A percentile compares a stretch with the other conserved stretches of the same genome.
phyloP scores from a whole-genome alignment of 2,797 vertebrate genomes.

The Lophotriccus pileatus region DNA sequence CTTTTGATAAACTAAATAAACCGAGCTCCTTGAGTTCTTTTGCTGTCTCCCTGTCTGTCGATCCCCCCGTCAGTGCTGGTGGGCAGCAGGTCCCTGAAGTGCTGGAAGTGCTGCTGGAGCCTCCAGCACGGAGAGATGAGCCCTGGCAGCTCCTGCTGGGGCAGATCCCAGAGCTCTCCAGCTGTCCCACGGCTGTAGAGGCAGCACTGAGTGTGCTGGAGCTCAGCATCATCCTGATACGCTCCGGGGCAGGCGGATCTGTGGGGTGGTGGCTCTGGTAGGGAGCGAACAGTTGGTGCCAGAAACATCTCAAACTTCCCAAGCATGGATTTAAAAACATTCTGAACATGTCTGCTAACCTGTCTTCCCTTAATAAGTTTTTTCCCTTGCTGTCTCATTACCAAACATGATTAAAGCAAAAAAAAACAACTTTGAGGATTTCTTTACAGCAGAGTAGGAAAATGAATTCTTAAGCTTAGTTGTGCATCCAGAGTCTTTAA shows the following conservation, averaged over 20 bases:
- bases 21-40: constrained; percentile 34
- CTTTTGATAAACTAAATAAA: constrained; percentile 52
- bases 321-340: neutral
- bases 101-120: neutral
- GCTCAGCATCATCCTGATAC: neutral
- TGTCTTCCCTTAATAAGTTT: neutral
- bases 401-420: neutral
- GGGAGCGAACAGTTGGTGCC: neutral
- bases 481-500: neutral
- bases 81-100: neutral
- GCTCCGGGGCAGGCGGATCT: neutral
- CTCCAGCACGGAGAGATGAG: neutral
- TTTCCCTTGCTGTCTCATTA: neutral
- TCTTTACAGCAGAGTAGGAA: neutral
- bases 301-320: constrained; percentile 18
- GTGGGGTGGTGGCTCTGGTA: neutral
- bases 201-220: accelerated
- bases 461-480: neutral
- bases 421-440: neutral
- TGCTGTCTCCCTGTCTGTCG: constrained; percentile 12
- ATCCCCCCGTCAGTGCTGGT: neutral
- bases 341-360: neutral
- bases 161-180: neutral
- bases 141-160: neutral
- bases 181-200: accelerated